Evolutionary conservation across 2,888 invertebrate genomes (phyloP), one percentile per base, ranked within the genome.

Genomic region (Tanytarsus gracilentus): DNA sequence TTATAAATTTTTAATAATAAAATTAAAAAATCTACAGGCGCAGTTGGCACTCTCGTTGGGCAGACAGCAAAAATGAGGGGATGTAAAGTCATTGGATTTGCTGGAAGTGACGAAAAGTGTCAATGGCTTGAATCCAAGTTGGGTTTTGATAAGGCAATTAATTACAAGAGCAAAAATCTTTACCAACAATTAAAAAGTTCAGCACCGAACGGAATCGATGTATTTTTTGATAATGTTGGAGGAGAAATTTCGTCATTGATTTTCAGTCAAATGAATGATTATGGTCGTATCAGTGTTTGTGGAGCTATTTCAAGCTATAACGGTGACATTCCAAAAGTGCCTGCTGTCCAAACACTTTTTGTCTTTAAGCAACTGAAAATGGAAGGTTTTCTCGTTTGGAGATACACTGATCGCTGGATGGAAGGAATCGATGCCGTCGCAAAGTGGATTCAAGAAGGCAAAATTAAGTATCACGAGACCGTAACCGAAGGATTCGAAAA

Each of bases 201-300:
- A 60, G 83, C 84, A n/a, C 84, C 86, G 0, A 72, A 83, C 18
- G 85, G 85, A 3, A 72, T 87, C 0, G 85, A 87, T 67, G 82
- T 84, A 66, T 87, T 83, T 66, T 87, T 86, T 67, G 87, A 87
- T 68, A 87, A 86, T 69, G 87, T 84, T 71, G 70, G 77, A 68
- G 86, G 86, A 48, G 81, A 82, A 68, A 79, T 85, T 61, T 82
- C 83, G 62, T 77, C 78, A 14, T 76, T 72, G n/a, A 80, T 86
- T 26, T 75, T 85, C 62, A 74, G 73, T 63, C 76, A 78, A 62
- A 86, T 86, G 86, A 85, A 81, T 64, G 68, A 69, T 56, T 77
- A 75, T 66, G 86, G 86, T 7, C 75, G 86, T 64, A 76, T 86
- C 14, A 77, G 84, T 9, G 79, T 84, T 7, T 86, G 85, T 69